Evolutionary conservation across 2,113 vertebrate genomes (phyloP).

Genomic region (Macrotus californicus): DNA sequence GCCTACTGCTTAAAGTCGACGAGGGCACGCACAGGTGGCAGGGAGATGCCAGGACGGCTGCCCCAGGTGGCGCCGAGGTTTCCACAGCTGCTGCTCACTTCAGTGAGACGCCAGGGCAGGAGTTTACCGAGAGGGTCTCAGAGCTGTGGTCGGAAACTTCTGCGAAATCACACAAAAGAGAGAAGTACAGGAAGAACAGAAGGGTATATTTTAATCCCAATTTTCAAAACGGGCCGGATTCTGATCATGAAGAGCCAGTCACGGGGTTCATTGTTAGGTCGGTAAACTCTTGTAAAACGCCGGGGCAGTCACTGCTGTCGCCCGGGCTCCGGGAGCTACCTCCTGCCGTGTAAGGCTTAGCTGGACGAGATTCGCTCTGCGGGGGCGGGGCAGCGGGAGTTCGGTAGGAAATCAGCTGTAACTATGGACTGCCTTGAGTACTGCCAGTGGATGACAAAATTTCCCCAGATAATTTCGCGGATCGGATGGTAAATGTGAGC

Average conservation of each 20-base stretch:
- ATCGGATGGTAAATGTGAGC: not conserved
- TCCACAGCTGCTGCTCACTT: too few relatives aligned
- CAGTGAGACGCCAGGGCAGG: not conserved
- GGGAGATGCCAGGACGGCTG: not conserved
- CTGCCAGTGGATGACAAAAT: not conserved
- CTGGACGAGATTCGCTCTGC: not conserved
- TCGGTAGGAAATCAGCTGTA: not conserved
- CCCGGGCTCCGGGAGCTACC: not conserved
- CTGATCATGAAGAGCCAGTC: not conserved
- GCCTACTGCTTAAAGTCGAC: not conserved
- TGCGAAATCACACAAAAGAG: not conserved
- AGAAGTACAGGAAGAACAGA: not conserved
- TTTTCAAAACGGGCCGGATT: conserved; percentile 26
- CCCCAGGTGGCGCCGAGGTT: accelerated
- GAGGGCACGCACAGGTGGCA: not conserved
- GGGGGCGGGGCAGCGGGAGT: accelerated
- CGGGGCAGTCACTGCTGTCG: not conserved
- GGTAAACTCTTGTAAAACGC: not conserved
- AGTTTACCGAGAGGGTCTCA: not conserved
- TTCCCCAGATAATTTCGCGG: not conserved
- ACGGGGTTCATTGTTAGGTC: not conserved
- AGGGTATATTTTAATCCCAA: not conserved
- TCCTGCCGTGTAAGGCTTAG: not conserved
- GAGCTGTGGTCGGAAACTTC: not conserved
- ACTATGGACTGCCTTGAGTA: not conserved